Conservation (phyloP, 2,797 vertebrate species). For the Enteromius afrohamiltoni region DNA sequence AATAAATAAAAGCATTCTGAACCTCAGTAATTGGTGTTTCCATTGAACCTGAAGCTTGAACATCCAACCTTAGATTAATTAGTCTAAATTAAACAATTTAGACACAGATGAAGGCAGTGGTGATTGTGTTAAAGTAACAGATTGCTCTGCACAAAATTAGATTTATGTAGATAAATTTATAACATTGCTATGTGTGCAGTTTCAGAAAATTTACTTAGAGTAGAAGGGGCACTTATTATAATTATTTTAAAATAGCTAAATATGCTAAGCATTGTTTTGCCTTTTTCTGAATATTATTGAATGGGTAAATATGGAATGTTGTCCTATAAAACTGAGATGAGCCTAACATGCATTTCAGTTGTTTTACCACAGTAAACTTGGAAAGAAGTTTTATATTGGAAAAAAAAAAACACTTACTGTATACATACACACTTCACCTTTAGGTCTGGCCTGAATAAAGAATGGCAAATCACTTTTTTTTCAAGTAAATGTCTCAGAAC, state of each 20-base stretch:
- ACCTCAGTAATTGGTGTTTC: neutral
- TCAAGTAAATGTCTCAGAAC: constrained; percentile 10
- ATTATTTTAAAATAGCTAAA: too few species aligned
- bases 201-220: neutral
- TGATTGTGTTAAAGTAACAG: neutral
- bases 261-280: neutral
- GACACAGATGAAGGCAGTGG: neutral
- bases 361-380: neutral
- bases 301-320: neutral
- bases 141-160: neutral
- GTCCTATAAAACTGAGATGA: neutral
- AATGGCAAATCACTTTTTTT: neutral
- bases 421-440: neutral
- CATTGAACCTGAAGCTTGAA: neutral
- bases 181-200: neutral
- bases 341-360: constrained; percentile 1
- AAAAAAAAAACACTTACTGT: too few species aligned
- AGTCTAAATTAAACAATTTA: neutral
- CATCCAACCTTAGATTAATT: neutral
- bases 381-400: neutral
- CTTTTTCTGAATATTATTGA: neutral
- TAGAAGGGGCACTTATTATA: neutral
- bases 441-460: neutral
- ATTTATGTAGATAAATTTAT: neutral
- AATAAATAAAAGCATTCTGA: neutral